Evolutionary conservation across 2,888 invertebrate species (phyloP), one percentile per base, ranked within the genome.

Genomic region (Heteromyza rotundicornis): DNA sequence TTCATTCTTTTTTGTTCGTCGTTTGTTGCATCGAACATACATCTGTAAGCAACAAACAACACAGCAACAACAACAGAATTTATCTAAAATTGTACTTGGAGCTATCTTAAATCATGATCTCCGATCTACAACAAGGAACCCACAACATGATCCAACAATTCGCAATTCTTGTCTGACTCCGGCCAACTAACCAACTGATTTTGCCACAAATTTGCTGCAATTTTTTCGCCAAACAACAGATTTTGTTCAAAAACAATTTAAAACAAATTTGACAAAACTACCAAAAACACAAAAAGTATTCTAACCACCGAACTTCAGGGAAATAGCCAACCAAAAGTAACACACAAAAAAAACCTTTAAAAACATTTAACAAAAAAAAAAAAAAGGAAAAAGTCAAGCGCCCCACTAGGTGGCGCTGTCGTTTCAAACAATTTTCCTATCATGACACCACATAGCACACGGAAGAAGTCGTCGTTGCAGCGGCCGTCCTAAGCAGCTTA

Each of bases 341-440:
- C 17, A 47, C 40, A 47, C 17, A 47, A 40, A 7, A 40, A n/a
- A 7, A 40, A 40, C 32, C 40, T 40, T 3, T n/a, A n/a, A 10
- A 3, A 40, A 40, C 40, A n/a, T 14, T 12, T 40, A 40, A 40
- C 40, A n/a, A 40, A 7, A n/a, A 10, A 19, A 3, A 47, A 8
- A 47, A 17, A 20, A 20, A 47, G 7, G 5, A 47, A 47, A 8
- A 14, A 14, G 8, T n/a, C 40, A 40, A 32, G 32, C 7, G 32
- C 19, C 47, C 47, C 47, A 20, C 47, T 47, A 47, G 47, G 47
- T 47, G 47, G 47, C 47, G 47, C 47, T 47, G 47, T 47, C 47
- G 47, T 47, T 47, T 47, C 47, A 47, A 47, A 47, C 47, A 47
- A 47, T 47, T 47, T 47, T 47, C 47, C 47, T 47, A 47, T 47